Base-by-base conservation (phyloP, 2,888 invertebrate species). In the Sialis fuliginosa region DNA sequence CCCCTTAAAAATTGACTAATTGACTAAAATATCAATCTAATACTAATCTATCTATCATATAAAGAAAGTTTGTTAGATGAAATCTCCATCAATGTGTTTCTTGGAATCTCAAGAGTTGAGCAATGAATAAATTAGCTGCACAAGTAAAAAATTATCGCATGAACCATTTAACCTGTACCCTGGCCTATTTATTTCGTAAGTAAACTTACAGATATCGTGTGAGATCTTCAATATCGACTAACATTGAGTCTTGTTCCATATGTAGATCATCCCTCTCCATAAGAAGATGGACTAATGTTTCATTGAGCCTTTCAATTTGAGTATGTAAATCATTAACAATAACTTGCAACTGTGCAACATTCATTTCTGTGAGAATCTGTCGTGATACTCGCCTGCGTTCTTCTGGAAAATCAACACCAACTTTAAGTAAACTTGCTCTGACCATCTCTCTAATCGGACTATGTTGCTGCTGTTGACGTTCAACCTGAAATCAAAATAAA, bases 161-260 rank as follows among this genome's bases (percentile, higher is more conserved):
- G n/a, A n/a, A n/a, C n/a, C n/a, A n/a, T n/a, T n/a, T n/a, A n/a
- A n/a, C n/a, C n/a, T n/a, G n/a, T n/a, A n/a, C n/a, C n/a, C n/a
- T n/a, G n/a, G n/a, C n/a, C n/a, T n/a, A n/a, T n/a, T n/a, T n/a
- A n/a, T n/a, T n/a, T n/a, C 22, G 22, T 9, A 35, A 7, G 12
- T 12, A 52, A 53, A 72, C 85, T 81, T 68, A 88, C 86, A 87
- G 69, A 65, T 86, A 87, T 70, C 86, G 74, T 40, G 91, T 91
- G 55, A 93, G 77, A 68, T 96, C 95, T 67, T 96, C 95, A 57
- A 96, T 91, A 62, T 96, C 95, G 35, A 95, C 92, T 54, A 95
- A 75, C 85, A 93, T 92, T 39, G 95, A 92, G 66, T 97, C 96
- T 66, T 96, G 93, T 53, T 90, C 88, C 92, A 96, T 95, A 67